These are phyloP conservation scores for Gibbula magus DNA, from an alignment of 2,888 invertebrate genomes.

Conservation along the genomic window DNA sequence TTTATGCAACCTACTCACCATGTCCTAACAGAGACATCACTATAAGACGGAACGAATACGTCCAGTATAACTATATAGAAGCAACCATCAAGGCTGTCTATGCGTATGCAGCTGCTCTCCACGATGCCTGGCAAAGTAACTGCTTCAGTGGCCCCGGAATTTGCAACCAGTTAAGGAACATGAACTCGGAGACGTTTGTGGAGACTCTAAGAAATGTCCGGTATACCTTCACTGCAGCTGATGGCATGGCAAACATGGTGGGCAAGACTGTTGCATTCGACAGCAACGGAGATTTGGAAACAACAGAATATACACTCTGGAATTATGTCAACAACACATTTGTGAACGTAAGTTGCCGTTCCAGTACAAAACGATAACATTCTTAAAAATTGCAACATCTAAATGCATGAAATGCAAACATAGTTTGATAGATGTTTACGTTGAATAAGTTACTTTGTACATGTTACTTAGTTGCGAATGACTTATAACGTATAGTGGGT, in stretches of 20 bases:
- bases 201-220: conserved; percentile 48
- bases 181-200: conserved; percentile 56
- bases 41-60: conserved; percentile 35
- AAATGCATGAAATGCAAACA: no score
- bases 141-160: conserved; percentile 47
- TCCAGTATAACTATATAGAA: conserved; percentile 51
- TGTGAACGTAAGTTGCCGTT: conserved; percentile 44
- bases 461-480: no score
- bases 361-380: no score
- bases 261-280: conserved; percentile 58
- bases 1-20: conserved; percentile 43
- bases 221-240: conserved; percentile 48
- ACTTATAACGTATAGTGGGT: no score
- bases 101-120: conserved; percentile 64
- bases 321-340: conserved; percentile 59
- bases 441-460: no score
- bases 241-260: conserved; percentile 46
- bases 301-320: conserved; percentile 51
- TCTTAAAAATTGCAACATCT: no score
- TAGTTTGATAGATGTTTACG: no score
- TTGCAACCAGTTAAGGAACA: conserved; percentile 47
- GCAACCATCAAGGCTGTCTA: conserved; percentile 63
- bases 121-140: conserved; percentile 45
- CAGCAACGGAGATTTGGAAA: conserved; percentile 56
- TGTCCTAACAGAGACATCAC: conserved; percentile 42